Base-by-base conservation (phyloP, 1,140 invertebrate species). In the Brachionus angularis region DNA sequence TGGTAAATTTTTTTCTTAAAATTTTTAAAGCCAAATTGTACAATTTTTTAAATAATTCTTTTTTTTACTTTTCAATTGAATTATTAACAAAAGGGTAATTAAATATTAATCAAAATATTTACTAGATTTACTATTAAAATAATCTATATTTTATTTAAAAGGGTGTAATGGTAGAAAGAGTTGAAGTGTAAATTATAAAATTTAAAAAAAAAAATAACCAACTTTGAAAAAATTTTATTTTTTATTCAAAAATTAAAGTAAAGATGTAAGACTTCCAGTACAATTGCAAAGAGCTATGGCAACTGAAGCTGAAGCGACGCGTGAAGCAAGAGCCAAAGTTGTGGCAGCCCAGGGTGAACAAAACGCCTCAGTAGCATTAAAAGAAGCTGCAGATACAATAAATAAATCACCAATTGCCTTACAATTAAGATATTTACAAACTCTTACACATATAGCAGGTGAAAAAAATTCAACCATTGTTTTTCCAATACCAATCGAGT, bases 381-480 rank as follows among this genome's bases (percentile, higher is more conserved):
- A 70, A 44, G 71, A 64, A 46, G 71, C 62, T 4, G 73, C 72
- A 16, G 72, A 67, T 25, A 71, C 46, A 12, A 72, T 72, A 2
- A 44, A 39, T 21, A 44, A 64, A 72, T 78, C 78, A 71, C 90
- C 91, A 14, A 88, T 89, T 7, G 91, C 91, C 1, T 80, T 94
- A 49, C 91, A 94, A 82, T 85, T 91, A 3, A 79, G 85, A 16
- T 86, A 86, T 76, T 76, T 86, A 27, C 86, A 96, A 84, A 93
- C 93, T 5, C 83, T 97, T 62, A 96, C 90, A 80, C 89, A 90
- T 12, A 95, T 97, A 79, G 92, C 92, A 46, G 91, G 93, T 1
- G 94, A 97, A 85, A 96, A 96, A 84, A 96, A 96, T 81, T 96
- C 93, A 3, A 97, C 94, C 7, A 96, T 97, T 76, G 90, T 97